Conservation (phyloP, 2,113 vertebrate species). For the Sebastes schlegelii region DNA sequence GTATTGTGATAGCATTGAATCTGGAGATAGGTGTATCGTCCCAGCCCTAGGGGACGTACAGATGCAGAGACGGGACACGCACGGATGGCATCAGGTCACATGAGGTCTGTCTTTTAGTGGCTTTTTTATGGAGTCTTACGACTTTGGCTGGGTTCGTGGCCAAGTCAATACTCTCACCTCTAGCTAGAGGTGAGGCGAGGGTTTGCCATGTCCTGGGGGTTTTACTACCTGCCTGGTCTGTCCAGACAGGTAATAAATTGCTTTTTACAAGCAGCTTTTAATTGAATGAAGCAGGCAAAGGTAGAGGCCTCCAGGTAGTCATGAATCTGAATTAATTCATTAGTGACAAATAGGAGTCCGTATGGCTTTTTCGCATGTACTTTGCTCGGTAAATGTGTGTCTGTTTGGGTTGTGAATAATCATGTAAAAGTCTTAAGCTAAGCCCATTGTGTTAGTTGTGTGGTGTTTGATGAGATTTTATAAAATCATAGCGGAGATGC, state of each 20-base stretch:
- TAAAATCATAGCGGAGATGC: slow-evolving; percentile 44
- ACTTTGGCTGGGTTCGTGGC: slow-evolving; percentile 48
- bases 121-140: slow-evolving; percentile 70
- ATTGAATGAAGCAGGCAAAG: slow-evolving; percentile 70
- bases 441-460: slow-evolving; percentile 53
- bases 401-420: slow-evolving; percentile 48
- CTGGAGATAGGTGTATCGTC: too few relatives aligned
- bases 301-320: slow-evolving; percentile 68
- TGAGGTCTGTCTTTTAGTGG: slow-evolving; percentile 45
- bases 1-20: too few relatives aligned
- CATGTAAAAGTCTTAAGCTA: slow-evolving; percentile 19
- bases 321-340: slow-evolving; percentile 76
- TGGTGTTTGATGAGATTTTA: slow-evolving; percentile 62
- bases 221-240: slow-evolving; percentile 57
- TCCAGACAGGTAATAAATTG: slow-evolving; percentile 74
- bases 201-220: slow-evolving; percentile 47
- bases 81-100: slow-evolving; percentile 19
- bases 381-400: slow-evolving; percentile 40
- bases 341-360: slow-evolving; percentile 68
- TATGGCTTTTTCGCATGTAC: slow-evolving; percentile 56
- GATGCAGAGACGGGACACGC: slow-evolving; percentile 3
- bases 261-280: slow-evolving; percentile 74
- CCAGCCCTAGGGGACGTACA: background rate
- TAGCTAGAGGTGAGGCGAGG: slow-evolving; percentile 40
- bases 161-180: slow-evolving; percentile 53